Base-by-base conservation (phyloP, 1,140 invertebrate genomes). In the Apis florea region DNA sequence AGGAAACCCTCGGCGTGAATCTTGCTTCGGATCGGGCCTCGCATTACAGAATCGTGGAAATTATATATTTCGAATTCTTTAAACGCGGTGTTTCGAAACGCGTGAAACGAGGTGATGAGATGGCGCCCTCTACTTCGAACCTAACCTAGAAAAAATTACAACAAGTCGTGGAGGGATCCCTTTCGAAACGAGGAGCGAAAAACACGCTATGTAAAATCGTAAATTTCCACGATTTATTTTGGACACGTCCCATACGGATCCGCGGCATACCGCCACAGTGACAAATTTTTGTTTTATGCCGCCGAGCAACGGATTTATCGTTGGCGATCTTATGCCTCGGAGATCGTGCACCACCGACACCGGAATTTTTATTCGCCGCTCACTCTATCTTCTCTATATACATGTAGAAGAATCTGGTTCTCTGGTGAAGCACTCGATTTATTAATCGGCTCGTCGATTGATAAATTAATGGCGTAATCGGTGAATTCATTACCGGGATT, bases 261-360 rank as follows among this genome's bases (percentile, higher is more conserved):
- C 24, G 51, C 26, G 47, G 68, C 68, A 19, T n/a, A 26, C 68
- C 31, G 6, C 31, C 69, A 71, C 24, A 31, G 17, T 71, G 69
- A 71, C 69, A 54, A 71, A 71, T 54, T 71, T 71, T 54, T 59
- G 13, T 59, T 73, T 73, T n/a, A 73, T 13, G 21, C 31, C 21
- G 3, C 19, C 6, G 56, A 13, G 12, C 40, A 15, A 73, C 17
- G 10, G 56, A 70, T 26, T 70, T 53, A 26, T 70, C 49, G 15
- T 9, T n/a, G 24, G 64, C 64, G 64, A 47, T 68, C 66, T 68
- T 68, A 68, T 15, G 12, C 21, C 40, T 68, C 21, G 40, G 13
- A 47, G 12, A 49, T 68, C 47, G 66, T 13, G 21, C 9, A 15
- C 19, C 63, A 40, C 40, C 31, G 63, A 21, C 19, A 21, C 15